Base-by-base conservation (phyloP, 2,797 vertebrate species). In the Gymnoscopelus braueri region DNA sequence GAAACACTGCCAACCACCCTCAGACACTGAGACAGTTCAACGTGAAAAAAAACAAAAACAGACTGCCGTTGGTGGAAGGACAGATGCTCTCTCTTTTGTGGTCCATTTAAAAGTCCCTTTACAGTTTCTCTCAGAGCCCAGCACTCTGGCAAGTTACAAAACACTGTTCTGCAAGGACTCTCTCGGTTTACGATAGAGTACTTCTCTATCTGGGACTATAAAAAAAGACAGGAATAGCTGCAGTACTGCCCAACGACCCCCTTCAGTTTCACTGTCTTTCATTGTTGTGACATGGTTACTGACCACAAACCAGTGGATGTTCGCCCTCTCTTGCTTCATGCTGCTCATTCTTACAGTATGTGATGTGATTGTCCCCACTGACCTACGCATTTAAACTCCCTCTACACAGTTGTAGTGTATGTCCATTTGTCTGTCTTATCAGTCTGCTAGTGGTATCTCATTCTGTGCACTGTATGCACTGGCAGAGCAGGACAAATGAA, bases 171-270 rank as follows among this genome's bases (percentile, higher is more conserved):
- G 44, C 44, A 54, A 32, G 19, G 15, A 66, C 63, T 13, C 15
- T 26, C 23, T 23, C 29, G 24, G 24, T 80, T 75, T 66, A 56
- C 77, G 69, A 82, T 81, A 80, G 65, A 78, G 68, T 67, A 29
- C 26, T 63, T 81, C 56, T 49, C 57, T 69, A 50, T 81, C 13
- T 75, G 60, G 61, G 72, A 73, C 69, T 58, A 63, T 78, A 68
- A 78, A 77, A 79, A 76, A 80, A 86, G 67, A 67, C 74, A 83
- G 65, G 69, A 88, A 79, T 56, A 85, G 86, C 87, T 92, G 85
- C 83, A 60, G 75, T 81, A 85, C 80, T 87, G 88, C 84, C 86
- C 53, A 62, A 60, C 14, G 23, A 78, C 72, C 74, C 80, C 67
- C 69, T 72, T 79, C 63, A 63, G 32, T 56, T 58, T 78, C 71